Base-by-base conservation (phyloP, 35 echinoderm and acorn worm species). In the Apostichopus californicus region DNA sequence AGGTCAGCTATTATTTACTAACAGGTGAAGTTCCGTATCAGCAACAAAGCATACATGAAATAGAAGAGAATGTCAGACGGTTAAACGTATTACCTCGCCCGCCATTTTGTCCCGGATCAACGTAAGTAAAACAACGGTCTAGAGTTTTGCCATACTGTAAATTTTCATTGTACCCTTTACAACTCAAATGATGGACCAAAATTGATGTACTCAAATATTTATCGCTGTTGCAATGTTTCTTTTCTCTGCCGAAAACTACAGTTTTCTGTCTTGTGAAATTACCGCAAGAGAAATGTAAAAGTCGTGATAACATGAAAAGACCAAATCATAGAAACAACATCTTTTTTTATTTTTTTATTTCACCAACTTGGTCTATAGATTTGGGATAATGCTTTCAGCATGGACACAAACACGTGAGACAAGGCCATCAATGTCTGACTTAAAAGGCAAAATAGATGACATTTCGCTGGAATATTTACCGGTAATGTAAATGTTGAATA, bases 341-440 rank as follows among this genome's bases (percentile, higher is more conserved):
- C 3, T 46, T 4, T 46, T 46, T 46, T 46, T 46, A 3, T 4
- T 4, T 46, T 46, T 4, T 46, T 46, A 46, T 46, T 46, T 46
- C 34, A 46, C 34, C 34, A 46, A 46, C 34, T 46, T 46, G 2
- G 12, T 61, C 6, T 11, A 28, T 28, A 85, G 81, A 18, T 85
- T 85, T 9, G 58, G 56, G 18, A 7, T 59, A 58, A 85, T 85
- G 81, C 14, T 85, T n/a, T 85, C 81, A 85, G 58, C 81, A 7
- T 85, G 81, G 81, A n/a, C 55, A 58, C 55, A 85, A n/a, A 21
- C 20, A 58, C 81, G 55, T 54, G 81, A 85, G 5, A 85, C 8
- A 7, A 85, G 81, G 22, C 81, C 81, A 60, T 14, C 54, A 55
- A 58, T 85, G 15, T 6, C 23, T 14, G 81, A 85, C 0, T 20